A percentile compares a stretch with the other conserved stretches of the same genome.
phyloP scores from a whole-genome alignment of 2,888 invertebrate genomes.

The Julus scanicus region DNA sequence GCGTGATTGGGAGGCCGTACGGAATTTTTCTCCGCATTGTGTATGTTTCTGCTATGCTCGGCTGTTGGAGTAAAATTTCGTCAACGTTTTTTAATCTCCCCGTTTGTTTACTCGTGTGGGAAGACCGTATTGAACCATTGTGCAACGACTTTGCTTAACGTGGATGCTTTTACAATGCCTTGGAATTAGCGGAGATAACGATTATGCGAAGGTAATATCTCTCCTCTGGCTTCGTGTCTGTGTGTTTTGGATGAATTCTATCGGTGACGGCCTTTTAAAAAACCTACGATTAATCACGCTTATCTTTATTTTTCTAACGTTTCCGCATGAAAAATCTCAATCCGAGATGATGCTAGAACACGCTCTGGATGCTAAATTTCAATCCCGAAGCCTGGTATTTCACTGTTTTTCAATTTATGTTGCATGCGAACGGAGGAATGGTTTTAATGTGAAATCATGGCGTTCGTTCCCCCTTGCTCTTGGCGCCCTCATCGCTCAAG shows the following conservation, averaged over 20 bases:
- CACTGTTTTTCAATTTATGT: neutral
- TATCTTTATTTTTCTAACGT: neutral
- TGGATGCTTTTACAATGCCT: neutral
- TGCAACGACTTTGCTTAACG: neutral
- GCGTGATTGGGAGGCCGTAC: neutral
- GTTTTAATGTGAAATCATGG: neutral
- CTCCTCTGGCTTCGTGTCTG: neutral
- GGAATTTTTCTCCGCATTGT: neutral
- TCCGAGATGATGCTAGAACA: neutral
- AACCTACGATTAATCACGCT: neutral
- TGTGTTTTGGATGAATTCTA: neutral
- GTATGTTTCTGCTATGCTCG: neutral
- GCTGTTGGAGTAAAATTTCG: neutral
- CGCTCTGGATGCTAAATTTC: neutral
- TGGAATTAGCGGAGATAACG: neutral
- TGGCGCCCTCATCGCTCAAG: neutral
- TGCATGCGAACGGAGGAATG: neutral
- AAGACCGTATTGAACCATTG: neutral
- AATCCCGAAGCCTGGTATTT: neutral
- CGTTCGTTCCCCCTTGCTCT: conserved; percentile 1
- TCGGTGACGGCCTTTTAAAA: neutral
- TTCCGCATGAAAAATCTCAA: neutral
- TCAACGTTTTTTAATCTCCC: neutral
- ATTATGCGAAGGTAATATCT: neutral
- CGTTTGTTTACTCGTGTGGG: neutral